Evolutionary conservation across 2,113 vertebrate genomes (phyloP).

Genomic region (Triplophysa dalaica): DNA sequence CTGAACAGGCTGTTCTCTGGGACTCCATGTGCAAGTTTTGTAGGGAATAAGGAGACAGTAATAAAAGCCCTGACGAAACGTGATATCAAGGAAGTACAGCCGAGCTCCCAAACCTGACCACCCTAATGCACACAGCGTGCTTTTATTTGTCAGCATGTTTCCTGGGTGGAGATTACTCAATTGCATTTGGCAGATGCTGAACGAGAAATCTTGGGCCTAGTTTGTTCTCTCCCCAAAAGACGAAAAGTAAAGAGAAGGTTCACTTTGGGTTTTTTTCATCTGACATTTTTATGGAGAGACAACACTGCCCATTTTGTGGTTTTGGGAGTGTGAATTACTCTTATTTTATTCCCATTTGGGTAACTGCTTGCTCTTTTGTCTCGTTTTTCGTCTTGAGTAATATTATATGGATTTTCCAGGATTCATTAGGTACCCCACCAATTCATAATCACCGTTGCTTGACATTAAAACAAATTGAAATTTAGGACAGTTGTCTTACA

Average conservation of each 20-base stretch:
- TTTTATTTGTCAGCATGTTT: neutral
- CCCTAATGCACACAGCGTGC: neutral
- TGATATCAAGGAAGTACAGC: slow-evolving; percentile 36
- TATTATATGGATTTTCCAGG: slow-evolving; percentile 3
- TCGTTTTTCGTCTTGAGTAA: neutral
- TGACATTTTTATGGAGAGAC: slow-evolving; percentile 2
- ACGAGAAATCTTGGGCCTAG: neutral
- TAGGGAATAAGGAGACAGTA: slow-evolving; percentile 36
- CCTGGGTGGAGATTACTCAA: slow-evolving; percentile 30
- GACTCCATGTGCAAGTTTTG: slow-evolving; percentile 8
- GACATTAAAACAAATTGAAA: neutral
- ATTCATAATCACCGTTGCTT: neutral
- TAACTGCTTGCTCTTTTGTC: neutral
- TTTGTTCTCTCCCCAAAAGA: neutral
- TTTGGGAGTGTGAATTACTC: neutral
- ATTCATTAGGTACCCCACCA: neutral
- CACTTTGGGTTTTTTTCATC: neutral
- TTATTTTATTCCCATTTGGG: neutral
- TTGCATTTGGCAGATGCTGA: neutral
- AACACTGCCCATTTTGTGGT: neutral
- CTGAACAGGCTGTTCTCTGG: slow-evolving; percentile 20
- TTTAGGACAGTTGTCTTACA: no score
- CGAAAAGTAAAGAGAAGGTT: neutral
- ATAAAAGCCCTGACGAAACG: slow-evolving; percentile 29
- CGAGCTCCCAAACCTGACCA: slow-evolving; percentile 1